Evolutionary conservation across 2,888 invertebrate genomes (phyloP), one percentile per base, ranked within the genome.

Genomic region (Micropterix aruncella): DNA sequence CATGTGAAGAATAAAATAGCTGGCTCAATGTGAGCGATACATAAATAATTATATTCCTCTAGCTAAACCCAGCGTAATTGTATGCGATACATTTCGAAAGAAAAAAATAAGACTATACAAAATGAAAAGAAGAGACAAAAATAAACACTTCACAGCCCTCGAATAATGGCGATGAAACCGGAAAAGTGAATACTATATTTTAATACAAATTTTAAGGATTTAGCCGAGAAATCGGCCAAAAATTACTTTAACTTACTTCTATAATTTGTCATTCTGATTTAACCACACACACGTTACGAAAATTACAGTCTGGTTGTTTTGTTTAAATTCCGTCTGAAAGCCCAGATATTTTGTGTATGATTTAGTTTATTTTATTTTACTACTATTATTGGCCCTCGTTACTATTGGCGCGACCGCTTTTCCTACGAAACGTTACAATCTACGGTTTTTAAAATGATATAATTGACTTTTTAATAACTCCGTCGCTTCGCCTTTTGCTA

Each of bases 371-470:
- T n/a, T n/a, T n/a, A n/a, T n/a, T n/a, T n/a, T n/a, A n/a, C n/a
- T n/a, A 47, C 40, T 38, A 46, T 48, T 49, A 51, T 51, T 51
- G 51, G 51, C 51, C 49, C 49, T 46, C 48, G 49, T 49, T 41
- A 18, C 47, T 47, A 48, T 41, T 42, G 42, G 48, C 48, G 49
- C 49, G 48, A 49, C 46, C 51, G 48, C 49, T 18, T 48, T 5
- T 7, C 27, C 27, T 27, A 27, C 12, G 27, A 27, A 27, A 27
- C 27, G 12, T 27, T 27, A 27, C 12, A 27, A 27, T 27, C 12
- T 27, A 27, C 5, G 27, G 27, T n/a, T n/a, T n/a, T n/a, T n/a
- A n/a, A n/a, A n/a, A n/a, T n/a, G n/a, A n/a, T 27, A 27, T 27
- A 27, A 27, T 27, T 27, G 27, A 27, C 27, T 27, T n/a, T n/a